Base-by-base conservation (phyloP, 2,797 vertebrate species). In the Iguana delicatissima region DNA sequence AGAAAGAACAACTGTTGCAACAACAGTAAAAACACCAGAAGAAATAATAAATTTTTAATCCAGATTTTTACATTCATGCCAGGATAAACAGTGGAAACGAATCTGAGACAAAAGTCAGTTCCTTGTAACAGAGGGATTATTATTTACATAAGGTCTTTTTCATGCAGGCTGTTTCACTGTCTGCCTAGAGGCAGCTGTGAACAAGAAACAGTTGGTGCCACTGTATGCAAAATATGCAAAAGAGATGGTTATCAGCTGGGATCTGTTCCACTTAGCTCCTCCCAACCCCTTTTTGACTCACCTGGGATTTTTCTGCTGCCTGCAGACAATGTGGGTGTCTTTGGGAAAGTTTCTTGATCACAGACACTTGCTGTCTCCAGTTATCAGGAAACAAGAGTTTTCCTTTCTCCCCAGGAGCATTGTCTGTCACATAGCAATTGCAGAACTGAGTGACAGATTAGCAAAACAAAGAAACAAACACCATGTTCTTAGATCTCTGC, bases 201-300 rank as follows among this genome's bases (percentile, higher is more conserved):
- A 84, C 35, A 6, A 14, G 80, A 6, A 2, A 62, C 69, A 10
- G 0, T 67, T 18, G 16, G 84, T 89, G 91, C 72, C 88, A 80
- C 77, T 83, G 67, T 85, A 46, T 46, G 42, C 42, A 86, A 89
- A 84, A 35, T 83, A 46, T 90, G 77, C 55, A 87, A 86, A 92
- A 88, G 14, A 92, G 64, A 76, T 20, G 55, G 50, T 7, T 79
- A 38, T 79, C 42, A 42, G 38, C 86, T 55, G 74, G 67, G 88
- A 57, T 8, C 64, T n/a, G 38, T 82, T 72, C 50, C 69, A 10
- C 18, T 18, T 24, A 84, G 80, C 79, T 87, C 77, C 85, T 13
- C 84, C 84, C 50, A 50, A 57, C 1, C 57, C 88, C 32, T 67
- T 55, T 83, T 80, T 83, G 67, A 67, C 32, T 87, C 80, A 89